Evolutionary conservation across 2,797 vertebrate genomes (phyloP).

Genomic region (Macropus fuliginosus): DNA sequence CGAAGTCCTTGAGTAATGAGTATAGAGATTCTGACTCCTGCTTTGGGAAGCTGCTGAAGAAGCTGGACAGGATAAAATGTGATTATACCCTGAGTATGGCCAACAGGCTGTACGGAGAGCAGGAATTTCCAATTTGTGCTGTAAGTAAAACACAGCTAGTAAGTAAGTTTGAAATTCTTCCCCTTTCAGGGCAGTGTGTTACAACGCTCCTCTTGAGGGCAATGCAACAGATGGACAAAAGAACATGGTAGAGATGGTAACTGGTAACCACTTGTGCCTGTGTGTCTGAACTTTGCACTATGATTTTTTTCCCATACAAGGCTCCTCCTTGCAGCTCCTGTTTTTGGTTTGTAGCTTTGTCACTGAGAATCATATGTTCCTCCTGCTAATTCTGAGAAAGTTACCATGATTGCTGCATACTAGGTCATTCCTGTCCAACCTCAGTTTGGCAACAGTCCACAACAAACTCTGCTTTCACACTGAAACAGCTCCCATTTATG

Average conservation of each 20-base stretch:
- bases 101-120: conserved; percentile 77
- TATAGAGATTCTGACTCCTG: conserved; percentile 45
- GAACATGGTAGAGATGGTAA: background rate
- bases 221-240: background rate
- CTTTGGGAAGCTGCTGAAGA: conserved; percentile 74
- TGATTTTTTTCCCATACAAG: background rate
- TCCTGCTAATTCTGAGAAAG: background rate
- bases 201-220: background rate
- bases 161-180: background rate
- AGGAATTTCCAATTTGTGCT: conserved; percentile 67
- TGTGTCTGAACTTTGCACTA: background rate
- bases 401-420: background rate
- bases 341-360: background rate
- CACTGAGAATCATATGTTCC: background rate
- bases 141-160: conserved; percentile 60
- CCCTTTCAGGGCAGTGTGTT: background rate
- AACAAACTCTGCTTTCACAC: background rate
- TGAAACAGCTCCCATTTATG: background rate
- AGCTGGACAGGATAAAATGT: conserved; percentile 57
- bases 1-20: background rate
- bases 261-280: background rate
- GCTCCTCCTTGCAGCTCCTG: background rate
- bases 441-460: background rate
- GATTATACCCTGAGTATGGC: conserved; percentile 72
- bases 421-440: background rate